These are phyloP conservation scores for Astreopora myriophthalma DNA, from an alignment of 64 coral and sea anemone genomes.

Conservation along the genomic window DNA sequence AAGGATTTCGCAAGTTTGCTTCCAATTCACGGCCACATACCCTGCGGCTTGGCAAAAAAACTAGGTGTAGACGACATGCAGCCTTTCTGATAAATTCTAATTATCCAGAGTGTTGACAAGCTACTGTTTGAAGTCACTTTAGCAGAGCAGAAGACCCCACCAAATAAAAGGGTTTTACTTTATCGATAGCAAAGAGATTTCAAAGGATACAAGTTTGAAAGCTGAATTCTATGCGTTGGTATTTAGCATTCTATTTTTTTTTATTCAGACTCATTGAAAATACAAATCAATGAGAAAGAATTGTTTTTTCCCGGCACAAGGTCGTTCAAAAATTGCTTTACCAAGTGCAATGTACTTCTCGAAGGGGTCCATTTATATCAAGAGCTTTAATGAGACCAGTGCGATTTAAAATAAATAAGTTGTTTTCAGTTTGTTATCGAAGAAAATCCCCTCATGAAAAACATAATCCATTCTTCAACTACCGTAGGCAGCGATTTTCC, in stretches of 20 bases:
- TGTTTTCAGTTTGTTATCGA: not conserved
- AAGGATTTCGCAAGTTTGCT: not conserved
- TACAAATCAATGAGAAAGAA: not conserved
- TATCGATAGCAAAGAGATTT: not conserved
- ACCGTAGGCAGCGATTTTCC: too few relatives aligned
- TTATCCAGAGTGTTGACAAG: not conserved
- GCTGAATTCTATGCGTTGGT: slow-evolving; percentile 1
- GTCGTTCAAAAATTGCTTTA: not conserved
- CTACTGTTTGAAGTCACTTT: not conserved
- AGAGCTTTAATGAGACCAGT: not conserved
- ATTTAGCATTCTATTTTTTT: not conserved
- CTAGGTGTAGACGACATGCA: not conserved
- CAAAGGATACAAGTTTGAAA: not conserved
- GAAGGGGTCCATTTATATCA: not conserved
- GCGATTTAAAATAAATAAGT: too few relatives aligned
- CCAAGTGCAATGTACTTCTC: not conserved
- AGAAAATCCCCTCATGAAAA: not conserved
- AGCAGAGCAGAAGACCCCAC: not conserved
- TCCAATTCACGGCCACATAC: not conserved
- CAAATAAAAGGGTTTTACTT: not conserved
- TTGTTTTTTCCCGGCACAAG: slow-evolving; percentile 9
- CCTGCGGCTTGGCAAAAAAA: not conserved
- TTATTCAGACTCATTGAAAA: not conserved
- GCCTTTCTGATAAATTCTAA: not conserved
- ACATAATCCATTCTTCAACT: too few relatives aligned